Percentiles rank a stretch among this genome's conserved stretches.
These are phyloP conservation scores for Eupithecia exiguata DNA, from an alignment of 2,888 invertebrate genomes.

Conservation along the genomic window DNA sequence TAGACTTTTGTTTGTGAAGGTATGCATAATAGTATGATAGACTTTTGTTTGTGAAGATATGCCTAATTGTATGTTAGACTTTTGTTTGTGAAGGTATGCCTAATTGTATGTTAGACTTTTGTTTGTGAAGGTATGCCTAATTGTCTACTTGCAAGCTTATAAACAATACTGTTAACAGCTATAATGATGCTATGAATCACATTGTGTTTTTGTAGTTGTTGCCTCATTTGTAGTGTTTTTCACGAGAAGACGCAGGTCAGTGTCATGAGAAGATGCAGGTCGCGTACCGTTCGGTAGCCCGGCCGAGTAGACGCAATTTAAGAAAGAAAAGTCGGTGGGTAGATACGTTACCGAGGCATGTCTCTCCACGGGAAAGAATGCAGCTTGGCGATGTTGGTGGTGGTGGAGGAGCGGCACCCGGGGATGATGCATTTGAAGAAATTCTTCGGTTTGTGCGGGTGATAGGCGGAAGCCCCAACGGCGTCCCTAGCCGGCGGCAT, in stretches of 20 bases:
- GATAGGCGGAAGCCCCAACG: not conserved
- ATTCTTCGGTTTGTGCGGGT: constrained; percentile 19
- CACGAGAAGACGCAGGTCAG: not conserved
- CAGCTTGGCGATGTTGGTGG: constrained; percentile 24
- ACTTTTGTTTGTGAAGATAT: too few species aligned
- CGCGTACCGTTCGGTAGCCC: not conserved
- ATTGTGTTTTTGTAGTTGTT: too few species aligned
- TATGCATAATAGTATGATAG: too few species aligned
- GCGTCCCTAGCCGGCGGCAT: not conserved
- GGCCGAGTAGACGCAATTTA: not conserved
- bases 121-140: too few species aligned
- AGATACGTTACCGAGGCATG: constrained; percentile 28
- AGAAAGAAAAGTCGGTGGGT: not conserved
- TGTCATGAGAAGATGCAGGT: not conserved
- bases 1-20: too few species aligned
- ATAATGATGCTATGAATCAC: too few species aligned
- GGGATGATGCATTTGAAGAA: constrained; percentile 30
- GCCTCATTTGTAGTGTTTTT: too few species aligned
- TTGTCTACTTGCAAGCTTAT: too few species aligned
- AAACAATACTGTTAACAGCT: too few species aligned
- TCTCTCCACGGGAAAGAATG: constrained; percentile 33
- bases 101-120: too few species aligned
- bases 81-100: too few species aligned
- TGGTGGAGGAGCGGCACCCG: constrained; percentile 25
- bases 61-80: too few species aligned